Percentiles rank a stretch among this genome's conserved stretches.
Evolutionary conservation across 2,113 vertebrate genomes (phyloP).

Genomic region (Odontesthes bonariensis): DNA sequence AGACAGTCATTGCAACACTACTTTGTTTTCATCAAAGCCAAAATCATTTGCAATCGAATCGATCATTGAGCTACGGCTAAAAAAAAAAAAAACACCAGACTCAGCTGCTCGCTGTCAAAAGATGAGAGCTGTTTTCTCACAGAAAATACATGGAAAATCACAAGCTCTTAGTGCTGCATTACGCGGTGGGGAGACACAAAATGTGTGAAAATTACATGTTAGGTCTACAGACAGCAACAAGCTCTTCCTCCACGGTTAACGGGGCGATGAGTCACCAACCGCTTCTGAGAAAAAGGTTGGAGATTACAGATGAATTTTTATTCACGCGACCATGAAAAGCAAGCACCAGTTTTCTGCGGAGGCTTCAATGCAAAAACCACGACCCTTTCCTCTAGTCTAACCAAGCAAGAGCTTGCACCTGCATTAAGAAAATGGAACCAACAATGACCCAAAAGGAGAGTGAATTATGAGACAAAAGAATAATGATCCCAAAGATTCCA

Average conservation of each 20-base stretch:
- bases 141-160: neutral
- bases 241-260: neutral
- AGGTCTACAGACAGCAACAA: neutral
- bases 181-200: neutral
- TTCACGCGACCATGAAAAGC: too few species aligned
- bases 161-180: neutral
- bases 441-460: too few species aligned
- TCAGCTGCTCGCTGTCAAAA: neutral
- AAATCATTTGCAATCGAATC: slow-evolving; percentile 37
- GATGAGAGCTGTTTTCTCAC: neutral
- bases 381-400: too few species aligned
- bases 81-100: neutral
- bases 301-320: too few species aligned
- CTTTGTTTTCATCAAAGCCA: slow-evolving; percentile 45
- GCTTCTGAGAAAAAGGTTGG: neutral
- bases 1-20: slow-evolving; percentile 15
- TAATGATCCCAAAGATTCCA: too few species aligned
- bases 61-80: slow-evolving; percentile 15
- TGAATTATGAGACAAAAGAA: too few species aligned
- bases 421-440: too few species aligned
- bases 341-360: too few species aligned
- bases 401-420: too few species aligned
- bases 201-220: neutral
- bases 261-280: neutral
- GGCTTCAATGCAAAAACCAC: too few species aligned